These are phyloP conservation scores for Drosophila varians DNA, from an alignment of 1,140 invertebrate genomes.

Conservation along the genomic window DNA sequence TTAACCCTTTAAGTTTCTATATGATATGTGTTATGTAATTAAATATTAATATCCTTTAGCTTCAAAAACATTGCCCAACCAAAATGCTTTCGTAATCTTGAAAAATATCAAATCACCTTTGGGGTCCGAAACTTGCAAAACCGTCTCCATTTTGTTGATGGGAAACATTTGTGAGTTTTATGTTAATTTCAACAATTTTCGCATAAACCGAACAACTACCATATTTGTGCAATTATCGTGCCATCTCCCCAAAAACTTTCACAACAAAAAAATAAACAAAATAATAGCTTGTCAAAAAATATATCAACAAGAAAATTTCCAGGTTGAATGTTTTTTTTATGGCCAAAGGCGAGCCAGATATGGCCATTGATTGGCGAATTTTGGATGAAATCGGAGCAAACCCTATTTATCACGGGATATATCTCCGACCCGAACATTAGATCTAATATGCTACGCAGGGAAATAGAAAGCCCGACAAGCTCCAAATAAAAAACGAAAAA, in stretches of 20 bases:
- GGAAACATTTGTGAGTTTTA: neutral
- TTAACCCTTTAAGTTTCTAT: no score
- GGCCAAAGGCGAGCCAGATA: neutral
- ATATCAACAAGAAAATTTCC: slow-evolving; percentile 23
- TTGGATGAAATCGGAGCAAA: slow-evolving; percentile 17
- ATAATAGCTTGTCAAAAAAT: slow-evolving; percentile 1
- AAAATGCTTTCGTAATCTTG: no score
- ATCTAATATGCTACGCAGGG: slow-evolving; percentile 44
- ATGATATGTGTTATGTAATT: no score
- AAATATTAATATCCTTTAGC: neutral
- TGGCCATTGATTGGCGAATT: slow-evolving; percentile 10
- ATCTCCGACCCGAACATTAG: slow-evolving; percentile 39
- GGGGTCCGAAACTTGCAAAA: neutral
- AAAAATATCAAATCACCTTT: slow-evolving; percentile 3
- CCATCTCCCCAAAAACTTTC: slow-evolving; percentile 6
- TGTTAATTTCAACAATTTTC: slow-evolving; percentile 7
- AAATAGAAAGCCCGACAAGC: slow-evolving; percentile 39
- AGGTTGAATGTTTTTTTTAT: slow-evolving; percentile 12
- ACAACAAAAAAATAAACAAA: neutral
- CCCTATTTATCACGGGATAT: slow-evolving; percentile 22
- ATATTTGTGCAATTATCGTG: slow-evolving; percentile 29
- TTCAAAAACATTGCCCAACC: neutral
- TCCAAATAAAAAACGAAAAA: slow-evolving; percentile 20
- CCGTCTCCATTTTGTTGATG: neutral
- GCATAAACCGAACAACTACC: slow-evolving; percentile 3